Percentiles rank a stretch among this genome's conserved stretches.
phyloP scores from a whole-genome alignment of 1,140 invertebrate species.

The Orussus abietinus region DNA sequence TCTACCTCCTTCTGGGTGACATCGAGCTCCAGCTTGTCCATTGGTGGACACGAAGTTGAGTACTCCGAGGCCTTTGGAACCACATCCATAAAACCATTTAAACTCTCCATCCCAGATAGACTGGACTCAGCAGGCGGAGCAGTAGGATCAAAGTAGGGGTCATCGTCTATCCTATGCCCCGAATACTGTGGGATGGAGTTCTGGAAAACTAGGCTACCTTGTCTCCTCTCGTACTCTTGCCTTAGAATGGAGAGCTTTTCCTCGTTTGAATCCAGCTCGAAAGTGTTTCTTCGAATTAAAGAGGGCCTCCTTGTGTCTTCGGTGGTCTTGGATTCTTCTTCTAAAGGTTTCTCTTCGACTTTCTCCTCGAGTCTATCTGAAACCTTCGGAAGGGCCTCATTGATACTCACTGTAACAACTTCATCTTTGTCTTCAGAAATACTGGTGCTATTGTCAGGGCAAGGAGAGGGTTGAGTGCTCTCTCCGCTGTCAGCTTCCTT shows the following conservation, averaged over 20 bases:
- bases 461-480: slow-evolving; percentile 46
- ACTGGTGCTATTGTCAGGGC: slow-evolving; percentile 40
- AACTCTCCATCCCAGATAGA: background rate
- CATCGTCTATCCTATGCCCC: slow-evolving; percentile 48
- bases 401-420: background rate
- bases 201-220: slow-evolving; percentile 58
- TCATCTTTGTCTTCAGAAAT: slow-evolving; percentile 3
- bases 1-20: slow-evolving; percentile 5
- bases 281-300: slow-evolving; percentile 54
- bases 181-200: slow-evolving; percentile 61
- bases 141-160: slow-evolving; percentile 25
- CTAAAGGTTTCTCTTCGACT: slow-evolving; percentile 10
- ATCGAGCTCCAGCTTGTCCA: slow-evolving; percentile 11
- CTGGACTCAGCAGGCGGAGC: background rate
- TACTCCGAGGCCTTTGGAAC: too few relatives aligned
- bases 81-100: too few relatives aligned
- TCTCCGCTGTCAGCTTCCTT: slow-evolving; percentile 50
- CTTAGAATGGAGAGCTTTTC: slow-evolving; percentile 48
- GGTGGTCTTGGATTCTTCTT: slow-evolving; percentile 16
- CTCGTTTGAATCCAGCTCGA: slow-evolving; percentile 51
- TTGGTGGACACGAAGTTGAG: slow-evolving; percentile 13
- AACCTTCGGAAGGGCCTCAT: too few relatives aligned
- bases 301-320: slow-evolving; percentile 34
- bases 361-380: slow-evolving; percentile 16
- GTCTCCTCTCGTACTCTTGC: slow-evolving; percentile 59